These are phyloP conservation scores for Caenorhabditis sp. DNA, from an alignment of 2,888 invertebrate species.

Conservation along the genomic window DNA sequence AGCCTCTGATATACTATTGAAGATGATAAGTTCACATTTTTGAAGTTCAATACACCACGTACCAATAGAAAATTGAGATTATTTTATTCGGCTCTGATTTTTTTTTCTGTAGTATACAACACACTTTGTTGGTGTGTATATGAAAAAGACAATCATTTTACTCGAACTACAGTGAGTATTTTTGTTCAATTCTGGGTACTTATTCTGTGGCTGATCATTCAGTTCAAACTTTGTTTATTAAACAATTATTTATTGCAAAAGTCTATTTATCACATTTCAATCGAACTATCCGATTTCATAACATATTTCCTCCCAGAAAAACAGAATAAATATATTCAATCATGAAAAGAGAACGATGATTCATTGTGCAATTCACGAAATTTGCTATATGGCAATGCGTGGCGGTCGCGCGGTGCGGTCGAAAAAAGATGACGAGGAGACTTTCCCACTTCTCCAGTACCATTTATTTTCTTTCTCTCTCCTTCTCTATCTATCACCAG, in stretches of 20 bases:
- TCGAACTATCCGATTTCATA: neutral
- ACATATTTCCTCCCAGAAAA: neutral
- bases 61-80: no score
- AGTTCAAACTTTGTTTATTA: neutral
- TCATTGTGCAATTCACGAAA: neutral
- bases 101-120: no score
- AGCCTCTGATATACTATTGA: no score
- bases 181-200: no score
- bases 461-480: neutral
- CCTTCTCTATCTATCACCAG: neutral
- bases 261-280: neutral
- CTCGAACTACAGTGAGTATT: no score
- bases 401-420: neutral
- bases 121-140: no score
- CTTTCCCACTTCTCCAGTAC: neutral
- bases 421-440: neutral
- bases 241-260: neutral
- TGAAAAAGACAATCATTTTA: no score
- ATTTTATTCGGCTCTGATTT: no score
- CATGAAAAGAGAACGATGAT: neutral
- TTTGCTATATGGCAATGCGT: neutral
- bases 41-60: no score
- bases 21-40: no score
- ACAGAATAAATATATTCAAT: neutral
- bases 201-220: no score